Evolutionary conservation across 2,797 vertebrate genomes (phyloP).

Genomic region (Adrianichthys oophorus): DNA sequence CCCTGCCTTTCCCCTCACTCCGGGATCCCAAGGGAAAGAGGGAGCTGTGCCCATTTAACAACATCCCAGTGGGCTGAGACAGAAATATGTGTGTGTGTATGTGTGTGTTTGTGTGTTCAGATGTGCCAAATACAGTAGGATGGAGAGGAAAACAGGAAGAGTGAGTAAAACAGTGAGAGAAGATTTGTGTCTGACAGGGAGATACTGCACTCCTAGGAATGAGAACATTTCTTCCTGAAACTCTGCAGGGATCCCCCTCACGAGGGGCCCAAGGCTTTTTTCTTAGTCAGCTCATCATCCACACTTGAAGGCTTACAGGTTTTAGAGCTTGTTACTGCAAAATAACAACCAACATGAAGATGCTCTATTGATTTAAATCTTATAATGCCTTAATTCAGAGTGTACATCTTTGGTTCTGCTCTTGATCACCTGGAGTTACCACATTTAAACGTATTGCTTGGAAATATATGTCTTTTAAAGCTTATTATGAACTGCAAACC

Average conservation of each 20-base stretch:
- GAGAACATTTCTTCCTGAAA: not conserved
- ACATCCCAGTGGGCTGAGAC: conserved; percentile 36
- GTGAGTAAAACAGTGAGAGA: conserved; percentile 9
- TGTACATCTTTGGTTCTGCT: too few relatives aligned
- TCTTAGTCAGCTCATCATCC: not conserved
- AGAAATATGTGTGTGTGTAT: conserved; percentile 17
- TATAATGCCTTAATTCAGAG: too few relatives aligned
- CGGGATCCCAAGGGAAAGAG: conserved; percentile 32
- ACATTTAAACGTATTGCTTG: not conserved
- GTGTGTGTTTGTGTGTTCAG: conserved; percentile 16
- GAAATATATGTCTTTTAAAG: not conserved
- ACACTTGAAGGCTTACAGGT: not conserved
- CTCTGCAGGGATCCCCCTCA: not conserved
- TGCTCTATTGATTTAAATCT: not conserved
- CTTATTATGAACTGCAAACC: too few relatives aligned
- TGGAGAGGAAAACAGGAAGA: conserved; percentile 4
- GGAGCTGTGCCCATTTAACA: conserved; percentile 47
- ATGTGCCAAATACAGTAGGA: not conserved
- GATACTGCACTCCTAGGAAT: not conserved
- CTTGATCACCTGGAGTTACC: too few relatives aligned
- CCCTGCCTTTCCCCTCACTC: conserved; percentile 22
- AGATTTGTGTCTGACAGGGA: not conserved
- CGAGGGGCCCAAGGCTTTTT: not conserved
- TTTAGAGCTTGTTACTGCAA: not conserved
- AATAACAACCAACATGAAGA: not conserved